These are phyloP conservation scores for Rhabdomys pumilio DNA, from an alignment of 2,797 vertebrate species.

Conservation along the genomic window DNA sequence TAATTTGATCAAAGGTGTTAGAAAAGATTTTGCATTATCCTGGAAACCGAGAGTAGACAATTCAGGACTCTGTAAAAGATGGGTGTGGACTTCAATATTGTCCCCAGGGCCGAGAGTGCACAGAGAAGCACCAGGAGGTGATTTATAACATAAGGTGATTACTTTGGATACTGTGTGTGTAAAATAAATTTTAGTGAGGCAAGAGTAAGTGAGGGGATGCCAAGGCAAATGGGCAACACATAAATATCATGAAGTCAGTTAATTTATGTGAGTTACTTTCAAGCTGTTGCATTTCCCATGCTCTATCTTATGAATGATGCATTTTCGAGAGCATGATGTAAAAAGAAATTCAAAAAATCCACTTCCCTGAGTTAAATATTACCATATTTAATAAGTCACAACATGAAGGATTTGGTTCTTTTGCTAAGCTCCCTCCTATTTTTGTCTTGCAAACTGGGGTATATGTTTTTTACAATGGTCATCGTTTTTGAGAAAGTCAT, in stretches of 20 bases:
- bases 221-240: neutral
- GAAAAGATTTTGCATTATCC: neutral
- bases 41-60: neutral
- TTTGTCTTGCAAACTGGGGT: neutral
- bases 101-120: neutral
- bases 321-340: slow-evolving; percentile 48
- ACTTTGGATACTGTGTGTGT: neutral
- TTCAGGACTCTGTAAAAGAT: neutral
- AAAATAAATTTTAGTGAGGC: slow-evolving; percentile 26
- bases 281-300: slow-evolving; percentile 20
- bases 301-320: neutral
- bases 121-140: neutral
- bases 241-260: slow-evolving; percentile 13
- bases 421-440: slow-evolving; percentile 17
- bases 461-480: slow-evolving; percentile 56
- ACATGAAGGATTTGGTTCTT: slow-evolving; percentile 31
- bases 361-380: slow-evolving; percentile 37
- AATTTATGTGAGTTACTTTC: slow-evolving; percentile 28
- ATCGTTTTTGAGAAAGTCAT: neutral
- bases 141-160: slow-evolving; percentile 12
- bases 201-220: neutral
- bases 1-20: neutral
- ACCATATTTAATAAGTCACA: slow-evolving; percentile 40
- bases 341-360: slow-evolving; percentile 60
- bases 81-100: neutral